Evolutionary conservation across 2,113 vertebrate species (phyloP).

Genomic region (Kryptolebias marmoratus): DNA sequence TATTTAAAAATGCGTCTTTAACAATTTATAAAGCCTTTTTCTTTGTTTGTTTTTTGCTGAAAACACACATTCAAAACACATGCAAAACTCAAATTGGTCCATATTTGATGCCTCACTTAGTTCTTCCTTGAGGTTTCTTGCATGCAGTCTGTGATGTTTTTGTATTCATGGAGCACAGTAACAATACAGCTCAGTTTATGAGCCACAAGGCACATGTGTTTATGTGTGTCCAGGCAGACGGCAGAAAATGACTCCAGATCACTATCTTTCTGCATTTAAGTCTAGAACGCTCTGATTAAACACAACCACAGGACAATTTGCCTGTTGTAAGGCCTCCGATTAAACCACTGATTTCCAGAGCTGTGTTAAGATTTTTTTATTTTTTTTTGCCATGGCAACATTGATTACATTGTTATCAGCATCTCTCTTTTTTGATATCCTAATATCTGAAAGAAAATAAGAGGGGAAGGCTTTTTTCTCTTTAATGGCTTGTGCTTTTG

Average conservation of each 20-base stretch:
- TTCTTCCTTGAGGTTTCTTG: constrained; percentile 28
- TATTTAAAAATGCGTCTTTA: not conserved
- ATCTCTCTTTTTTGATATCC: constrained; percentile 26
- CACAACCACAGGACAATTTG: constrained; percentile 75
- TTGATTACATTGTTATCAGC: constrained; percentile 69
- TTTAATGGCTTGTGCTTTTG: not conserved
- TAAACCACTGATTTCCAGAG: constrained; percentile 71
- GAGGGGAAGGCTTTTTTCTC: not conserved
- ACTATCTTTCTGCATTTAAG: constrained; percentile 76
- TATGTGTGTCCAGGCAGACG: constrained; percentile 76
- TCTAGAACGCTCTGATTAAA: constrained; percentile 77
- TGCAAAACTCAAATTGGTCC: not conserved
- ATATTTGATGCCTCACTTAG: constrained; percentile 43
- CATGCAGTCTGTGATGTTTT: constrained; percentile 44
- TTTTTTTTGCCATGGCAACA: constrained; percentile 65
- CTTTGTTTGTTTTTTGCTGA: not conserved
- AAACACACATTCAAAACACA: constrained; percentile 6
- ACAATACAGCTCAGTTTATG: constrained; percentile 54
- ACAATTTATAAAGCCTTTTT: not conserved
- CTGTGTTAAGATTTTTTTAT: constrained; percentile 52
- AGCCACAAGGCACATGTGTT: constrained; percentile 78
- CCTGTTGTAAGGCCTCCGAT: constrained; percentile 66
- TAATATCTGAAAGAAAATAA: not conserved
- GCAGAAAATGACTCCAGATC: constrained; percentile 81
- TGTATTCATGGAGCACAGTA: constrained; percentile 27